Evolutionary conservation across 2,113 vertebrate genomes (phyloP).

Genomic region (Pollimyrus isidori): DNA sequence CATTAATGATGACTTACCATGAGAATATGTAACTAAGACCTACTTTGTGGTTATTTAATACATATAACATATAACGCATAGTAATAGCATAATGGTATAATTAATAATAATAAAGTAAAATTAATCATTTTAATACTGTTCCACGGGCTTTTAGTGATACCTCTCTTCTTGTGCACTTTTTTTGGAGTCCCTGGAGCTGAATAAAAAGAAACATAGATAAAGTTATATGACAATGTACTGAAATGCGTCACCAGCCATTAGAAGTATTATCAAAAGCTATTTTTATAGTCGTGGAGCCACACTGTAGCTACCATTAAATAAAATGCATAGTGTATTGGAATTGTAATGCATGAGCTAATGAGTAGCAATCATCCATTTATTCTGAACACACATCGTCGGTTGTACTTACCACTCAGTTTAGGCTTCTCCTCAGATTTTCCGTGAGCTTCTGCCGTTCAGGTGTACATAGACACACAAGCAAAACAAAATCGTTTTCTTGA

Average conservation of each 20-base stretch:
- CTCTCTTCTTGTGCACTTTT: not conserved
- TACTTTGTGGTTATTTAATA: not conserved
- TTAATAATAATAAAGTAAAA: not conserved
- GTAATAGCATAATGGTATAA: not conserved
- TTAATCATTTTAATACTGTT: not conserved
- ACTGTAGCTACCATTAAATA: not conserved
- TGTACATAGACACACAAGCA: not conserved
- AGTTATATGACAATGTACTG: not conserved
- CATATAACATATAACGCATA: not conserved
- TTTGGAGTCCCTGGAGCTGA: not conserved
- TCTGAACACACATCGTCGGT: not conserved
- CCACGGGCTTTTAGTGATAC: not conserved
- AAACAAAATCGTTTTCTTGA: not conserved
- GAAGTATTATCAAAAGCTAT: not conserved
- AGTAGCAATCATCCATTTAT: not conserved
- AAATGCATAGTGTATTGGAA: not conserved
- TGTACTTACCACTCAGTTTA: not conserved
- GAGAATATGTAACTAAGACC: not conserved
- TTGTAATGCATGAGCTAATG: not conserved
- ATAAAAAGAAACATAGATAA: not conserved
- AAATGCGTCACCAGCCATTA: not conserved
- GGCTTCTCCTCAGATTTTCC: slow-evolving; percentile 2
- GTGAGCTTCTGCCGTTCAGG: not conserved
- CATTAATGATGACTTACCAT: not conserved
- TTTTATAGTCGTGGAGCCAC: not conserved